A percentile compares a stretch with the other conserved stretches of the same genome.
These are phyloP conservation scores for Sminthurides aquaticus DNA, from an alignment of 2,888 invertebrate genomes.

Conservation along the genomic window DNA sequence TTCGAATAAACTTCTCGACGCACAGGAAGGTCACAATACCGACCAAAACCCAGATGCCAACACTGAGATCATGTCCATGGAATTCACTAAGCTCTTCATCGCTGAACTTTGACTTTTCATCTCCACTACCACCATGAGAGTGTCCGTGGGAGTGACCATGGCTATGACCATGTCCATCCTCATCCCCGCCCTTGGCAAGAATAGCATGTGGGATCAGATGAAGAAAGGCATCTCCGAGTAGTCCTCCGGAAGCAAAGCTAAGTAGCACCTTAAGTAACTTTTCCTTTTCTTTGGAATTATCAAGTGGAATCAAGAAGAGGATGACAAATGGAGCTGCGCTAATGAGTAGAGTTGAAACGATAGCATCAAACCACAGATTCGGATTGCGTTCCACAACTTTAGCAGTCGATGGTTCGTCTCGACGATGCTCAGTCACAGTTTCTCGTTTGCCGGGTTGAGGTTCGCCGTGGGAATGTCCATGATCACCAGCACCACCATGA, in stretches of 20 bases:
- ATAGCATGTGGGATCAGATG: conserved; percentile 97
- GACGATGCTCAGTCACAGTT: conserved; percentile 49
- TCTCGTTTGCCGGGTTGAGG: conserved; percentile 34
- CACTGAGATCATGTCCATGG: conserved; percentile 72
- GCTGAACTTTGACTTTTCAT: conserved; percentile 21
- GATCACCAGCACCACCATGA: conserved; percentile 28
- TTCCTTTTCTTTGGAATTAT: conserved; percentile 73
- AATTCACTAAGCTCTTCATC: conserved; percentile 44
- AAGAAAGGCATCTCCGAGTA: conserved; percentile 96
- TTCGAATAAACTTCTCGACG: conserved; percentile 84
- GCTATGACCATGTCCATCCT: conserved; percentile 47
- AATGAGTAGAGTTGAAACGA: conserved; percentile 84
- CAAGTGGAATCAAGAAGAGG: conserved; percentile 84
- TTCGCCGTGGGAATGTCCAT: conserved; percentile 22
- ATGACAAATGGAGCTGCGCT: conserved; percentile 92
- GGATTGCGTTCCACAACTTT: conserved; percentile 27
- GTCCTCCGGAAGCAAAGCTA: conserved; percentile 89
- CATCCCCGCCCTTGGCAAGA: conserved; percentile 48
- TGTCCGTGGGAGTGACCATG: conserved; percentile 49
- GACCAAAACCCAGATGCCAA: conserved; percentile 87
- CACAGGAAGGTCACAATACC: conserved; percentile 87
- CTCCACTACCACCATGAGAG: neutral
- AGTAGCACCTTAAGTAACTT: conserved; percentile 80
- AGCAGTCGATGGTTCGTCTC: conserved; percentile 56
- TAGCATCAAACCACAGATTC: conserved; percentile 67